Base-by-base conservation (phyloP, 2,888 invertebrate genomes). In the Panzeria rudis region DNA sequence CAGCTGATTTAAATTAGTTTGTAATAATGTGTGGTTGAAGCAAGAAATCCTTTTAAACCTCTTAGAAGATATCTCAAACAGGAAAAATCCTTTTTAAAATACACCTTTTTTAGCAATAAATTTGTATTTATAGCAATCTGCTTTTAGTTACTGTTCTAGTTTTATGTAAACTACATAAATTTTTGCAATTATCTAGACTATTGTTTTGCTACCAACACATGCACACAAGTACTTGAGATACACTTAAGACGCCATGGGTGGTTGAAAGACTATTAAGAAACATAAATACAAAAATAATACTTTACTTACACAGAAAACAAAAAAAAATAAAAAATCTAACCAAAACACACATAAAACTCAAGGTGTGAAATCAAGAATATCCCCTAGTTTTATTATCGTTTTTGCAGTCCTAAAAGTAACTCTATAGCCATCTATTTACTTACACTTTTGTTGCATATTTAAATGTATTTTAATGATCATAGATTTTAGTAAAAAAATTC, bases 161-260 rank as follows among this genome's bases (percentile, higher is more conserved):
- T 64, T 66, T 8, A 0, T 6, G 3, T 23, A 78, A 62, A 78
- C 15, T 71, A 54, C 66, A 47, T 68, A 68, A 59, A 38, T 61
- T 50, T 62, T 75, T 64, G 64, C 71, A 84, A 71, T 84, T 84
- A 84, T 71, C 64, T 38, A 15, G 3, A 7, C 62, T 35, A 79
- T 84, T 84, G 83, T 84, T 69, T 29, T 15, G 38, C 13, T 20
- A n/a, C 15, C 59, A 35, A 9, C n/a, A 52, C 61, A 52, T 17
- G 25, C 13, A 41, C 11, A 54, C 20, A 62, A 56, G 54, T 56
- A 66, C 44, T 38, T 68, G 11, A 50, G 38, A 9, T 64, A 54
- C 47, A 47, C 72, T 79, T 72, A 44, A 71, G 64, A 47, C 64
- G 15, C 71, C 44, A 54, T 56, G 59, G 64, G 71, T 35, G 64